phyloP scores from a whole-genome alignment of 2,888 invertebrate species.

The Empis livida region DNA sequence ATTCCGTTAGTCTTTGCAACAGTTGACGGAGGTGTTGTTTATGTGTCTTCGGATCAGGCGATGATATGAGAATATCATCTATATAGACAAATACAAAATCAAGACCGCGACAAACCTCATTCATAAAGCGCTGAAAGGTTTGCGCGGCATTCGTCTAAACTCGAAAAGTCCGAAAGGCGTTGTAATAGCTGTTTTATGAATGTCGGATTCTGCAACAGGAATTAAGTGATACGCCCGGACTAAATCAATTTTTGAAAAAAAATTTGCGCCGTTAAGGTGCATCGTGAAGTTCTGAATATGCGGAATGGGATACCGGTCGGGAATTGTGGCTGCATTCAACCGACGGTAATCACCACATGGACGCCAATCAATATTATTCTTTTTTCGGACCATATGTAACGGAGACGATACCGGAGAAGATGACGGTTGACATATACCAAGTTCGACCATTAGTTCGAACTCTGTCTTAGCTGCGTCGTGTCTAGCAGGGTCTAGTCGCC shows the following conservation, averaged over 20 bases:
- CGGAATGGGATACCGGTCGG: too few species aligned
- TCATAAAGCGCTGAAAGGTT: conserved; percentile 22
- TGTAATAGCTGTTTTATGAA: conserved; percentile 12
- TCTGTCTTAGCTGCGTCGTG: conserved; percentile 1
- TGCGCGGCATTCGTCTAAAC: conserved; percentile 20
- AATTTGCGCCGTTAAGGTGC: conserved; percentile 12
- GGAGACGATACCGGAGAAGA: conserved; percentile 1
- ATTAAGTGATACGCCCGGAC: conserved; percentile 16
- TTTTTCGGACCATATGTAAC: conserved; percentile 3
- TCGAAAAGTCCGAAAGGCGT: conserved; percentile 25
- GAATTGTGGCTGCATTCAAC: too few species aligned
- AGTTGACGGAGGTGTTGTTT: background rate
- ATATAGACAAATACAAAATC: conserved; percentile 16
- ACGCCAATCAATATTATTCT: conserved; percentile 1
- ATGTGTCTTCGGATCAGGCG: background rate
- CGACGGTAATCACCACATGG: too few species aligned
- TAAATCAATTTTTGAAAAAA: conserved; percentile 18
- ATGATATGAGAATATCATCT: conserved; percentile 17
- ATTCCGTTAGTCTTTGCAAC: background rate
- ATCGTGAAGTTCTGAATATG: too few species aligned
- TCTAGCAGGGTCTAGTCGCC: background rate
- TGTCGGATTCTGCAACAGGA: background rate
- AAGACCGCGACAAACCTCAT: conserved; percentile 14
- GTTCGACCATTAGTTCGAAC: conserved; percentile 3
- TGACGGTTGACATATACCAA: conserved; percentile 2